Evolutionary conservation across 2,888 invertebrate genomes (phyloP), one percentile per base, ranked within the genome.

Genomic region (Nezara viridula): DNA sequence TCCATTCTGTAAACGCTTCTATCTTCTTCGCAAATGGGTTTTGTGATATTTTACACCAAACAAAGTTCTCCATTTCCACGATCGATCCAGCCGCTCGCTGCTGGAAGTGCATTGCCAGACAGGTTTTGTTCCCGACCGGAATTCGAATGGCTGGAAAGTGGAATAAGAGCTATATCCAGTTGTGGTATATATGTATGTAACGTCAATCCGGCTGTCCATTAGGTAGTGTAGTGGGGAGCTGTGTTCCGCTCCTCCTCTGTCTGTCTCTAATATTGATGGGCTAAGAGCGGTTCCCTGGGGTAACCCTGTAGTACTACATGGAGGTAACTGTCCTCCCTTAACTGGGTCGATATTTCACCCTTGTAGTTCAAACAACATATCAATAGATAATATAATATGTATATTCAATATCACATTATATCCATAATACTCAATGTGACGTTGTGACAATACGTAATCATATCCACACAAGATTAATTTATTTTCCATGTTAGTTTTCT

Each of bases 151-250:
- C 66, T 32, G 37, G 66, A 16, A 73, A 16, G 66, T 73, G 66
- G 66, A 73, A 27, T 73, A 73, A 73, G 66, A 73, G 66, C 19
- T 73, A 73, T 73, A 73, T 21, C 66, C 66, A 37, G 66, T 73
- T 37, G 32, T 37, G 66, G 81, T 47, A 81, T 52, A 40, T 55
- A 52, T 86, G 52, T 86, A 55, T 55, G 86, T 86, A 40, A 55
- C 40, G 86, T 86, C 86, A 86, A 86, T 86, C 86, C 86, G 24
- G 24, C 86, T 86, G 86, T 86, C 86, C 86, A 86, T 86, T 86
- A 86, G 40, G 9, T 55, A 21, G 24, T n/a, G 50, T 86, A 86
- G 86, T 86, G 86, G 86, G 52, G 32, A 86, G 60, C 55, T 52
- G 55, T 86, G 86, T 86, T 55, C 44, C 40, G 86, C 86, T 86